A percentile compares a stretch with the other conserved stretches of the same genome.
Conservation (phyloP, 2,113 vertebrate species). For the Ammodytes marinus region DNA sequence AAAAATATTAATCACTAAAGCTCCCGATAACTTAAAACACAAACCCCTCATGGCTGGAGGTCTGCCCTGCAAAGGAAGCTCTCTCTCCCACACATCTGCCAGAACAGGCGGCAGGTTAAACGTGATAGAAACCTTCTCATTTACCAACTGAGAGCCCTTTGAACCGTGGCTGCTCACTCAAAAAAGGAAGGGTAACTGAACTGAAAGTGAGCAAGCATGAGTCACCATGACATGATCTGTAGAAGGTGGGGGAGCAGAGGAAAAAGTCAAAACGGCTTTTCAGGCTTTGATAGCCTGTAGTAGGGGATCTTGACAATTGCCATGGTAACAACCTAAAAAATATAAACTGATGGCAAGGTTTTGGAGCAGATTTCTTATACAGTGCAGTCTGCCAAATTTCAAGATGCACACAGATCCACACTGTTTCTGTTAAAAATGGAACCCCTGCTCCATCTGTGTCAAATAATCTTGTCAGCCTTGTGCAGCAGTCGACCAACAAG, state of each 20-base stretch:
- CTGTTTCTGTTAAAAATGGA: conserved; percentile 28
- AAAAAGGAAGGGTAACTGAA: conserved; percentile 62
- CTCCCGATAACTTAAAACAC: neutral
- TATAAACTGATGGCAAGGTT: conserved; percentile 40
- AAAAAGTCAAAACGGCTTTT: conserved; percentile 42
- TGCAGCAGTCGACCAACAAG: conserved; percentile 29
- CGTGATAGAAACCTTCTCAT: conserved; percentile 25
- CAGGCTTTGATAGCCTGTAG: conserved; percentile 22
- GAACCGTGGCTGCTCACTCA: conserved; percentile 50
- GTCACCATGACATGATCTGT: conserved; percentile 52
- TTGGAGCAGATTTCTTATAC: conserved; percentile 64
- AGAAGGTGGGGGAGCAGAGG: neutral
- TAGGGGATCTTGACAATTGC: conserved; percentile 40
- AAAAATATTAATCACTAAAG: neutral
- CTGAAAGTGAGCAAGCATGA: conserved; percentile 73
- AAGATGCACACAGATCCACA: conserved; percentile 29
- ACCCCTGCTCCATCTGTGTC: conserved; percentile 48
- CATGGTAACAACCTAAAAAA: conserved; percentile 59
- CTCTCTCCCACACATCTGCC: conserved; percentile 36
- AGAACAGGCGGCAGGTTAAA: conserved; percentile 8
- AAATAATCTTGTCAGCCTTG: neutral
- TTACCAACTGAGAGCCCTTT: conserved; percentile 58
- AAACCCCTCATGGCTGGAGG: neutral
- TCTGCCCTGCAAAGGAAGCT: conserved; percentile 3
- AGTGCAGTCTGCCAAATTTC: conserved; percentile 32